phyloP scores from a whole-genome alignment of 2,888 invertebrate species.

The Smittia sp. region DNA sequence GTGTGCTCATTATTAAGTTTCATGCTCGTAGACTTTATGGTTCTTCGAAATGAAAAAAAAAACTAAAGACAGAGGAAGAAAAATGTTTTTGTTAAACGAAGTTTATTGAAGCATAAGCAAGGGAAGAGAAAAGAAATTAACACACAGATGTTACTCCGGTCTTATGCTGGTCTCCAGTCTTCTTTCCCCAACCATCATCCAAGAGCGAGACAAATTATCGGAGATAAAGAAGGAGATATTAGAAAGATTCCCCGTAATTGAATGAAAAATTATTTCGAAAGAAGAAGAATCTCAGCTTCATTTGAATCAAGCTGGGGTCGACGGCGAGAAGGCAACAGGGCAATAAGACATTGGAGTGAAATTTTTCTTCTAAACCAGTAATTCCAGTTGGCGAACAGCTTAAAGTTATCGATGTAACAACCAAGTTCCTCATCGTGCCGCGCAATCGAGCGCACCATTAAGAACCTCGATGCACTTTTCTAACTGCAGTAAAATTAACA shows the following conservation, averaged over 20 bases:
- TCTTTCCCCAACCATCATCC: not conserved
- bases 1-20: not conserved
- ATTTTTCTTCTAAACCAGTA: not conserved
- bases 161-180: not conserved
- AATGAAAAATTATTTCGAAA: not conserved
- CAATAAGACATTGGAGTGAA: not conserved
- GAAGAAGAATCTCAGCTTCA: not conserved
- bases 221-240: slow-evolving; percentile 16
- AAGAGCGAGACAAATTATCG: slow-evolving; percentile 40
- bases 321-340: not conserved
- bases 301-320: not conserved
- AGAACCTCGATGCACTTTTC: not conserved
- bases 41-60: slow-evolving; percentile 25
- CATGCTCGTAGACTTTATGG: slow-evolving; percentile 35
- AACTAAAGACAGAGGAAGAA: not conserved
- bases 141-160: slow-evolving; percentile 35
- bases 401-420: not conserved
- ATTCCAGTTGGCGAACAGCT: not conserved
- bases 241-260: slow-evolving; percentile 1
- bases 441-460: not conserved
- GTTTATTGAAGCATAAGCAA: not conserved
- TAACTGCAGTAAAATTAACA: slow-evolving; percentile 12
- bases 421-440: not conserved
- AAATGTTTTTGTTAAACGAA: not conserved
- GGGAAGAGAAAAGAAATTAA: slow-evolving; percentile 35